A percentile compares a stretch with the other conserved stretches of the same genome.
Conservation (phyloP, 2,888 invertebrate species). For the Belgica antarctica region DNA sequence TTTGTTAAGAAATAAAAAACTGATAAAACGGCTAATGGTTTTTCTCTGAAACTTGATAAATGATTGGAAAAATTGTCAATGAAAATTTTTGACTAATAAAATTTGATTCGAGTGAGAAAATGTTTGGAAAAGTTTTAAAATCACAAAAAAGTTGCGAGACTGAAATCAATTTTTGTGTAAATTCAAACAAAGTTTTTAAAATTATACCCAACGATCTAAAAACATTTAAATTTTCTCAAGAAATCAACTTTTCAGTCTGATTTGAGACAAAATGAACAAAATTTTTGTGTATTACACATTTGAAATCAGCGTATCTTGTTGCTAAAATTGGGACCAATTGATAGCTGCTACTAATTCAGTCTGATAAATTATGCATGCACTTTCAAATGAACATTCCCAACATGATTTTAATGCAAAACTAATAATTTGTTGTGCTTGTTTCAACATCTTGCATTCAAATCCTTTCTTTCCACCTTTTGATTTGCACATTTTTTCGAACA, state of each 20-base stretch:
- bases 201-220: not conserved
- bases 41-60: slow-evolving; percentile 42
- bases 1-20: not conserved
- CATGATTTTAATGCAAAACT: too few species aligned
- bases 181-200: not conserved
- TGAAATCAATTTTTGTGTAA: not conserved
- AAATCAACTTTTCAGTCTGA: too few species aligned
- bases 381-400: too few species aligned
- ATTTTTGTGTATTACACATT: not conserved
- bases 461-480: slow-evolving; percentile 37
- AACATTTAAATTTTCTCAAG: not conserved
- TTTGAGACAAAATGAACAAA: too few species aligned
- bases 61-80: slow-evolving; percentile 26
- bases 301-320: too few species aligned
- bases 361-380: too few species aligned
- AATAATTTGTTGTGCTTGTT: too few species aligned
- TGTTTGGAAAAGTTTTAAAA: slow-evolving; percentile 13
- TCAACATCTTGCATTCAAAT: slow-evolving; percentile 33
- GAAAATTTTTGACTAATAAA: too few species aligned
- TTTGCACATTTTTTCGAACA: not conserved
- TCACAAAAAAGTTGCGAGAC: not conserved
- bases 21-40: slow-evolving; percentile 33
- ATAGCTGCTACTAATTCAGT: too few species aligned
- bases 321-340: too few species aligned
- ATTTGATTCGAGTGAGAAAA: slow-evolving; percentile 25